Percentiles rank a stretch among this genome's conserved stretches.
Evolutionary conservation across 2,113 vertebrate species (phyloP).

Genomic region (Elephas maximus): DNA sequence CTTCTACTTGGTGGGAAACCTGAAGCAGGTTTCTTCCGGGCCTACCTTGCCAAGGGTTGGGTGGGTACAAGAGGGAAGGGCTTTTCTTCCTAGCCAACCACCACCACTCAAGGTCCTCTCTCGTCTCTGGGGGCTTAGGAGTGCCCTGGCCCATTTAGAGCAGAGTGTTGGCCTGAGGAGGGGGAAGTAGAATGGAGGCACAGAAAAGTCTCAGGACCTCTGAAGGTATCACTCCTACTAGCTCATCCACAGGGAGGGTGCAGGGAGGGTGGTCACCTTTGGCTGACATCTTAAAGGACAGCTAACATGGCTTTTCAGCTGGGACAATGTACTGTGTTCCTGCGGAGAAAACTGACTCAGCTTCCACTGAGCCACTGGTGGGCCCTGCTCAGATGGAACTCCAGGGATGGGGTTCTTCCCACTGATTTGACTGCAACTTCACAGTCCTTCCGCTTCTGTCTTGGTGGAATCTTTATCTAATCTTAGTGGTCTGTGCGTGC

Average conservation of each 20-base stretch:
- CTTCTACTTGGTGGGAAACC: background rate
- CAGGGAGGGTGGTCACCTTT: background rate
- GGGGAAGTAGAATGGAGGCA: background rate
- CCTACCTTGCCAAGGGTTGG: background rate
- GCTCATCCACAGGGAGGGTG: too few species aligned
- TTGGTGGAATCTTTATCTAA: background rate
- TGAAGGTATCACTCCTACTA: background rate
- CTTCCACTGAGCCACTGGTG: background rate
- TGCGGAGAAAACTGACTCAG: background rate
- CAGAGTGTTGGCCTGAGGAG: background rate
- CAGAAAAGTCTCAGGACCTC: background rate
- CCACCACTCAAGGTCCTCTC: background rate
- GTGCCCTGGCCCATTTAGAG: background rate
- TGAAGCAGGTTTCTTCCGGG: background rate
- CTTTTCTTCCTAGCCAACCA: background rate
- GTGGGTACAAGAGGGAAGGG: background rate
- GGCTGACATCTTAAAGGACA: background rate
- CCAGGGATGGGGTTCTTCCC: background rate
- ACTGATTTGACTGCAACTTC: background rate
- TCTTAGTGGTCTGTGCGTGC: background rate
- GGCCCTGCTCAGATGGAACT: background rate
- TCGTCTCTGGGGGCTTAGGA: background rate
- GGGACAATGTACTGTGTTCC: background rate
- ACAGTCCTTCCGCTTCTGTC: background rate
- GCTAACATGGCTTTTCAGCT: fast-evolving